Base-by-base conservation (phyloP, 2,797 vertebrate species). In the Anomalospiza imberbis region DNA sequence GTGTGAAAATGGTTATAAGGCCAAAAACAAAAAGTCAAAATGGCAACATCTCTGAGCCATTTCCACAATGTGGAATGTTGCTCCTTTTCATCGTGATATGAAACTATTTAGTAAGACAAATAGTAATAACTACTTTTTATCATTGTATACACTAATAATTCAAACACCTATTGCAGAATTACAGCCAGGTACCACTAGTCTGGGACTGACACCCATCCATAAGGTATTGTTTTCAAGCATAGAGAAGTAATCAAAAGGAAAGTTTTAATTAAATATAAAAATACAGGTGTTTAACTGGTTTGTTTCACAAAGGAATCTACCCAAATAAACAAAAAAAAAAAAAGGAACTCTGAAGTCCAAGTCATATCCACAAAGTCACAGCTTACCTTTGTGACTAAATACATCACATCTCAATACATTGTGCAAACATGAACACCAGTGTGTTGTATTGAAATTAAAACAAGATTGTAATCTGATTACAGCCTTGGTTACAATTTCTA, bases 341-440 rank as follows among this genome's bases (percentile, higher is more conserved):
- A 96, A 89, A 97, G 94, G 93, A 96, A 94, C 91, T 95, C 19
- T 85, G 92, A 97, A 95, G 95, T 96, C 97, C 89, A 97, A 97
- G 94, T 97, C 95, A 96, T 96, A 96, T 94, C 93, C 97, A 97
- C 97, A 88, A 95, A 80, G 97, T 98, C 98, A 98, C 98, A 97
- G 97, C 96, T 97, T 97, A 97, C 96, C 96, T 97, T 97, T 96
- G 97, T 98, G 98, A 98, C 97, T 97, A 95, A 96, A 95, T 96
- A 98, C 97, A 98, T 98, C 97, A 98, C 97, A 97, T 97, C 97
- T 97, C 98, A 98, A 98, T 97, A 98, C 96, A 89, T 95, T 99
- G 99, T 99, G 99, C 99, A 99, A 99, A 98, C 98, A 98, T 97
- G 97, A 98, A 99, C 98, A 99, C 98, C 99, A 99, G 99, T 99